Evolutionary conservation across 1,140 invertebrate genomes (phyloP).

Genomic region (Rhagoletis pomonella): DNA sequence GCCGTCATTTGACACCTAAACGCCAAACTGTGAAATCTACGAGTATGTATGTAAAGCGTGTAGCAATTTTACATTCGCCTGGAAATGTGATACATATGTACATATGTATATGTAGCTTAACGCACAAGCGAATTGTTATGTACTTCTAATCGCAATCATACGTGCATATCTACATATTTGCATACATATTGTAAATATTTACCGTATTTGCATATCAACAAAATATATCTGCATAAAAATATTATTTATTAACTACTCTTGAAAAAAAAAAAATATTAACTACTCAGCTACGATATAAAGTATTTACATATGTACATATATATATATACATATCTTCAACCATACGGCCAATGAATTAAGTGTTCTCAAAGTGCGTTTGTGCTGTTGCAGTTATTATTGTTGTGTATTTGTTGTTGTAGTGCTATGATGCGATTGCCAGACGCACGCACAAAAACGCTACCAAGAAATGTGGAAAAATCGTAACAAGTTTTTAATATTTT

Average conservation of each 20-base stretch:
- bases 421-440: slow-evolving; percentile 44
- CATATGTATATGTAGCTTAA: background rate
- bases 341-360: background rate
- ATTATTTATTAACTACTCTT: no score
- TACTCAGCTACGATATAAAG: background rate
- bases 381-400: slow-evolving; percentile 17
- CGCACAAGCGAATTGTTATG: background rate
- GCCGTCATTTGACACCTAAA: slow-evolving; percentile 25
- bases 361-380: background rate
- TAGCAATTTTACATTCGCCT: slow-evolving; percentile 25
- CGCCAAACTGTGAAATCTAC: slow-evolving; percentile 43
- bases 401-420: slow-evolving; percentile 31
- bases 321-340: background rate
- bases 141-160: background rate
- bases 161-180: no score
- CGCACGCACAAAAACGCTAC: slow-evolving; percentile 46
- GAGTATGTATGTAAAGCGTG: background rate
- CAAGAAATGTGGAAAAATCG: slow-evolving; percentile 72
- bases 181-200: no score
- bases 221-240: no score
- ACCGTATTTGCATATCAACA: no score
- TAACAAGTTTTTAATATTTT: slow-evolving; percentile 73
- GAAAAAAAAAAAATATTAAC: no score
- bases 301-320: background rate
- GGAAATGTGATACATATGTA: background rate